Evolutionary conservation across 2,113 vertebrate genomes (phyloP), one percentile per base, ranked within the genome.

Genomic region (Neolamprologus sp.): DNA sequence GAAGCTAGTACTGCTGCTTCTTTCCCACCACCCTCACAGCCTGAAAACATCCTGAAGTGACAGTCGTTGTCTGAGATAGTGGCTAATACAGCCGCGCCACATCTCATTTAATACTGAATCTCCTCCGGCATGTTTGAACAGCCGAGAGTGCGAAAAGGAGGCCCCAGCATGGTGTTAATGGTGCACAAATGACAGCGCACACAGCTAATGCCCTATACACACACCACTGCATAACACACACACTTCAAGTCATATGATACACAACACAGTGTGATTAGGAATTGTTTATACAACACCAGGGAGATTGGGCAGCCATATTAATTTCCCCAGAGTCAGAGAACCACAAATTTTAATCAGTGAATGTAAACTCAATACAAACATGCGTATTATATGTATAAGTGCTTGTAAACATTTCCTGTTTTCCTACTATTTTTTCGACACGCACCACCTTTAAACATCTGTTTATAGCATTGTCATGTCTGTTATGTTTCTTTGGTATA

Each of bases 131-230:
- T 68, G 49, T 88, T 84, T 79, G 60, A 85, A 81, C n/a, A 81
- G 53, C 28, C 11, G 4, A 83, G 81, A 78, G 42, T 35, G 21
- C 16, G 9, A 23, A 57, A 16, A 68, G 58, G 42, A 81, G 54
- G 63, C 23, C 85, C n/a, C 82, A 90, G 87, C 71, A 7, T 87
- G 89, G 45, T 17, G 75, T 73, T 87, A 91, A 91, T 94, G 87
- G 71, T 54, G 23, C 33, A 85, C 3, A 30, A 53, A 86, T 90
- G 82, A 89, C 53, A 57, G 88, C 28, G 6, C 79, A 71, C 79
- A 60, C 79, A 55, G 71, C 73, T 82, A 91, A 86, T 3, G 3
- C 7, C 65, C 47, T 49, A 84, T 87, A 55, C 19, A 28, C 63
- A 86, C 81, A 78, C 47, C 6, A n/a, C 11, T 16, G 37, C 30